Evolutionary conservation across 2,888 invertebrate species (phyloP), one percentile per base, ranked within the genome.

Genomic region (Lomographa bimaculata): DNA sequence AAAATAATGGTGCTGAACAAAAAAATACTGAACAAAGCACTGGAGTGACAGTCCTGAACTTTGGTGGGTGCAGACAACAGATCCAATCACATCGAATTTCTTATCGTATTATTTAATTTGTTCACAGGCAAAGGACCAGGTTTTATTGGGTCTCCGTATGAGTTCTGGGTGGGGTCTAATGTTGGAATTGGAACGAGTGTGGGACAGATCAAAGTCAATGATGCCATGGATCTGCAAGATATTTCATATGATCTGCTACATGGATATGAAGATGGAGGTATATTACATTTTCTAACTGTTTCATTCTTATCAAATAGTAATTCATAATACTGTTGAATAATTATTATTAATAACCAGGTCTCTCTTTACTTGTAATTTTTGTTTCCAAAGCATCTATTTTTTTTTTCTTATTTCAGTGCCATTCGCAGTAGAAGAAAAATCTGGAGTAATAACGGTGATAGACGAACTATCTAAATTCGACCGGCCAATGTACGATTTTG

Each of bases 141-240:
- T 63, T 96, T 96, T 56, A 89, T 96, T 9, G 96, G 96, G 11
- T 93, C 96, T 0, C 96, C 96, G 0, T 97, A 96, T 60, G 96
- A 96, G 64, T 96, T 97, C 72, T 96, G 96, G 96, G 96, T 96
- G 14, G 96, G 96, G 0, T 93, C 93, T n/a, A 95, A 94, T 62
- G 96, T 95, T 2, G 93, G 94, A 0, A 90, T 96, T 46, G 96
- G 96, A 4, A 95, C 96, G 0, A 96, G 95, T 54, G 93, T 96
- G 21, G 96, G 96, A 0, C 96, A 96, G 80, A 94, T 97, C 29
- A 91, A 94, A 46, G 92, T 95, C 1, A 94, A 93, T 12, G 92
- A 95, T 35, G 92, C 92, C 2, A 91, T 93, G 57, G 92, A 93
- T 35, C 92, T 91, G 29, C 91, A 91, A 46, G 92, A 91, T 28